Base-by-base conservation (phyloP, 2,797 vertebrate species). In the Lepus oiostolus region DNA sequence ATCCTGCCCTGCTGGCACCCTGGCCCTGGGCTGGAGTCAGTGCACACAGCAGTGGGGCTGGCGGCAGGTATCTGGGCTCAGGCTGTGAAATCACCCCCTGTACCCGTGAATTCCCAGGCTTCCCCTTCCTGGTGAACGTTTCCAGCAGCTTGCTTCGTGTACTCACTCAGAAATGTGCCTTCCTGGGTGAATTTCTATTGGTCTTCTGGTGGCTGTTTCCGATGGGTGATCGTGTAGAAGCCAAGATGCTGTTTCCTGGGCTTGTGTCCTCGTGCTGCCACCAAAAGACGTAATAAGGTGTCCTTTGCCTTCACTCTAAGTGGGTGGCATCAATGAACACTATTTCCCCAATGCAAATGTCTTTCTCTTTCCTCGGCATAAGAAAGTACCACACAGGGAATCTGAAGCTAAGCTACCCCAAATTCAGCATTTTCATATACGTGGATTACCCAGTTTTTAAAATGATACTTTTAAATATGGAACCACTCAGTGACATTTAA, bases 121-220 rank as follows among this genome's bases (percentile, higher is more conserved):
- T 17, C 28, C 94, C 32, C 77, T 94, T 94, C 24, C 24, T 35
- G 42, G 83, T 42, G 80, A 76, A 84, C 81, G 79, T 93, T 85
- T 88, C 89, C 84, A 88, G 83, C 22, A 80, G 84, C 77, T 79
- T 67, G 9, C 63, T 70, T 65, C 26, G 50, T 76, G 30, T 5
- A 65, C 26, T 52, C 38, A 70, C 50, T 60, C 32, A 71, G 92
- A 91, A 88, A 38, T 42, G 3, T 54, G 79, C 85, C 85, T 93
- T 85, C 30, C 54, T 13, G 35, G 85, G 71, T 65, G 67, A 85
- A 86, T 92, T 86, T 30, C 79, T 92, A 17, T 32, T 82, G 7
- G 4, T 24, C 14, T 50, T 77, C 47, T 85, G 38, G 52, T 80
- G 30, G 63, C 28, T 32, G 85, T 90, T 85, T 60, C 50, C 38